Percentiles rank a stretch among this genome's conserved stretches.
Evolutionary conservation across 2,113 vertebrate genomes (phyloP).

Genomic region (Hippoglossus stenolepis): DNA sequence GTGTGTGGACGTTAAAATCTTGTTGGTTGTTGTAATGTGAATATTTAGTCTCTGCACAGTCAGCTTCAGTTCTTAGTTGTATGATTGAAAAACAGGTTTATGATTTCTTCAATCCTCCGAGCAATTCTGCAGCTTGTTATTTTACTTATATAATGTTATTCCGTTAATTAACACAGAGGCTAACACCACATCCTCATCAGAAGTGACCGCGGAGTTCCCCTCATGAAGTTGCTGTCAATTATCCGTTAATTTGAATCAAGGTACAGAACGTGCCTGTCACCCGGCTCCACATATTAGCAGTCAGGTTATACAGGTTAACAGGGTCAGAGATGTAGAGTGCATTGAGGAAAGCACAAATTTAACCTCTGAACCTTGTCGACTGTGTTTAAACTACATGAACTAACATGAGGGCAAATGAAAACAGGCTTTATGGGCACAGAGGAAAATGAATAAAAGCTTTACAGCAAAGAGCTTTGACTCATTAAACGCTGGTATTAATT

Average conservation of each 20-base stretch:
- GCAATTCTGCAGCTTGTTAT: too few species aligned
- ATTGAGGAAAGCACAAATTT: background rate
- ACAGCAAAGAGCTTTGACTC: constrained; percentile 21
- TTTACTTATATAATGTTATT: too few species aligned
- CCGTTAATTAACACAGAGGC: constrained; percentile 8
- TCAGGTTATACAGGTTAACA: constrained; percentile 11
- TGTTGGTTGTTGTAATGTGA: too few species aligned
- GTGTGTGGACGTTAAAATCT: too few species aligned
- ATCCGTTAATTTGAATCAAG: background rate
- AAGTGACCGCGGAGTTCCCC: constrained; percentile 13
- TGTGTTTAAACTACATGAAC: constrained; percentile 29
- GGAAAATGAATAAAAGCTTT: constrained; percentile 8
- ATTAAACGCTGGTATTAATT: constrained; percentile 22
- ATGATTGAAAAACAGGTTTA: too few species aligned
- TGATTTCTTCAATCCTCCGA: too few species aligned
- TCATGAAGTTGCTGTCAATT: constrained; percentile 11
- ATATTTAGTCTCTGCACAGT: too few species aligned
- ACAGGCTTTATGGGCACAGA: constrained; percentile 14
- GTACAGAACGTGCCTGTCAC: background rate
- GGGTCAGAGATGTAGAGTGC: background rate
- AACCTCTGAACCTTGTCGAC: background rate
- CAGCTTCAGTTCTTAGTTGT: too few species aligned
- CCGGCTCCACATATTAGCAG: constrained; percentile 19
- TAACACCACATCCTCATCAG: background rate
- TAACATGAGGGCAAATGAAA: constrained; percentile 10